Evolutionary conservation across 2,888 invertebrate genomes (phyloP).

Genomic region (Trilocha varians): DNA sequence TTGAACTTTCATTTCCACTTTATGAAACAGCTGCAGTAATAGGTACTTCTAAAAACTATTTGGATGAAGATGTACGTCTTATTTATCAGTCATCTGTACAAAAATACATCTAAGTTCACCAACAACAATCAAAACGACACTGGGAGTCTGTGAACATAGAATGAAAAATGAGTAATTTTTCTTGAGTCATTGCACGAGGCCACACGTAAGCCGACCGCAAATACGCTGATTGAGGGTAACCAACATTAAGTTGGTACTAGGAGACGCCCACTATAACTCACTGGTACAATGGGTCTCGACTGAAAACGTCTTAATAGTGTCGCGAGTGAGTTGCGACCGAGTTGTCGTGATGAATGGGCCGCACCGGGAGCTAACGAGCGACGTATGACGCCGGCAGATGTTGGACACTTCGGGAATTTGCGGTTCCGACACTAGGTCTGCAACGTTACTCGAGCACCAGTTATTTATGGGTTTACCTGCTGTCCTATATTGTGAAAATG

Average conservation of each 20-base stretch:
- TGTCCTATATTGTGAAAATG: slow-evolving; percentile 8
- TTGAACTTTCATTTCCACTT: too few relatives aligned
- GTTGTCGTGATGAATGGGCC: slow-evolving; percentile 36
- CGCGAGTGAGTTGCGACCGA: slow-evolving; percentile 33
- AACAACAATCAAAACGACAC: slow-evolving; percentile 1
- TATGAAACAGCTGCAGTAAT: too few relatives aligned
- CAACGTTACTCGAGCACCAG: neutral
- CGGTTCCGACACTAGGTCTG: slow-evolving; percentile 13
- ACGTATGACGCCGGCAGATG: slow-evolving; percentile 36
- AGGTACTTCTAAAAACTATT: too few relatives aligned
- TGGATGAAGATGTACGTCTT: neutral
- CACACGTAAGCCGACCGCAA: slow-evolving; percentile 6
- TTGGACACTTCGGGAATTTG: slow-evolving; percentile 16
- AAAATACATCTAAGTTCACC: neutral
- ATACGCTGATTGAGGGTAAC: slow-evolving; percentile 23
- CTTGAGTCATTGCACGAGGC: slow-evolving; percentile 27
- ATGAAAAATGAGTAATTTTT: slow-evolving; percentile 23
- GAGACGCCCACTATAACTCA: slow-evolving; percentile 47
- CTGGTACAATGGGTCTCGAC: slow-evolving; percentile 33
- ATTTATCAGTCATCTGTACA: neutral
- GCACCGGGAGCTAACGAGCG: slow-evolving; percentile 34
- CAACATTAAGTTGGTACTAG: slow-evolving; percentile 32
- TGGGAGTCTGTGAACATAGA: slow-evolving; percentile 19
- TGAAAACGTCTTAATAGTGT: slow-evolving; percentile 46
- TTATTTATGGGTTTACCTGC: slow-evolving; percentile 14